These are phyloP conservation scores for Bambusicola thoracicus DNA, from an alignment of 2,113 vertebrate species.

Conservation along the genomic window DNA sequence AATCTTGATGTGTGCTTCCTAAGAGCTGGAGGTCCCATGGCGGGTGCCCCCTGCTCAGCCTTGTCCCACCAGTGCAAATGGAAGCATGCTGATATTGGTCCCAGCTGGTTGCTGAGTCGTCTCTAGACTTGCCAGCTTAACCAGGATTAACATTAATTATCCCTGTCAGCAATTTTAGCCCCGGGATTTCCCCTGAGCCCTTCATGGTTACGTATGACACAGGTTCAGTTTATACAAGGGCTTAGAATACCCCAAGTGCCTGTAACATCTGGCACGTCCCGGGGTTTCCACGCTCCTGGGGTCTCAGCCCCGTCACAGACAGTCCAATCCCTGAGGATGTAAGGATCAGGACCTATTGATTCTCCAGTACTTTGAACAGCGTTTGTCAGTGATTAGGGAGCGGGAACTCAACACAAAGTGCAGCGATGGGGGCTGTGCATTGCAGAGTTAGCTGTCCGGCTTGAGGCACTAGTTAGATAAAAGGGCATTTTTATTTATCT, in stretches of 20 bases:
- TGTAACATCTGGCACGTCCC: not conserved
- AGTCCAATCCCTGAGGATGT: not conserved
- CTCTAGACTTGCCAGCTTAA: not conserved
- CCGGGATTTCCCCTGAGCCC: not conserved
- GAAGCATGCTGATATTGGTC: not conserved
- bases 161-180: not conserved
- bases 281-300: not conserved
- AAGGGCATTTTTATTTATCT: not conserved
- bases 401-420: not conserved
- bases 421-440: not conserved
- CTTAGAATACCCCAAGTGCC: not conserved
- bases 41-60: not conserved
- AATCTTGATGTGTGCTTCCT: accelerated
- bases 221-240: not conserved
- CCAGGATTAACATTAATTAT: not conserved
- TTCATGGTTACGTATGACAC: accelerated
- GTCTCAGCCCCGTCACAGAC: slow-evolving; percentile 3
- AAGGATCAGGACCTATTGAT: slow-evolving; percentile 1
- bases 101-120: not conserved
- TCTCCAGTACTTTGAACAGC: not conserved
- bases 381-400: slow-evolving; percentile 17
- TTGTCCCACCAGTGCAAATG: not conserved
- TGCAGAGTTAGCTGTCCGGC: not conserved
- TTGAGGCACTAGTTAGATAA: not conserved
- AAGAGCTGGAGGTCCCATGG: not conserved